Evolutionary conservation across 2,888 invertebrate species (phyloP).

Genomic region (Junonia oenone): DNA sequence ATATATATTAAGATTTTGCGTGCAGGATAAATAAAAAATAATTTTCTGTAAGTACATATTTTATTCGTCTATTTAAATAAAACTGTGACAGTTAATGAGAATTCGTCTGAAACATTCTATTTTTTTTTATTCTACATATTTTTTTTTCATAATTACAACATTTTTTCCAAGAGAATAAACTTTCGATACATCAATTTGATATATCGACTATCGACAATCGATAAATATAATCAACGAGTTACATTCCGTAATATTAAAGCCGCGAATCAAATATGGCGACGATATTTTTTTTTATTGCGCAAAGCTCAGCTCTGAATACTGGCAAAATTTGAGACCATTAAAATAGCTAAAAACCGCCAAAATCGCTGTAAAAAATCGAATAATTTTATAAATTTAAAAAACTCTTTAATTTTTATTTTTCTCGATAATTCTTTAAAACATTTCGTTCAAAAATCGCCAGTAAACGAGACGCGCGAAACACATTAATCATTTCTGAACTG

Average conservation of each 20-base stretch:
- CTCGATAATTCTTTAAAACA: neutral
- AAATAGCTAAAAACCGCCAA: neutral
- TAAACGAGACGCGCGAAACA: slow-evolving; percentile 8
- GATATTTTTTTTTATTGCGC: slow-evolving; percentile 14
- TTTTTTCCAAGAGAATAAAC: slow-evolving; percentile 27
- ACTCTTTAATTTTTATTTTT: neutral
- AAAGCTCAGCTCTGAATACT: slow-evolving; percentile 3
- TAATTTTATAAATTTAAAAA: slow-evolving; percentile 1
- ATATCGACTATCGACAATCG: slow-evolving; percentile 20
- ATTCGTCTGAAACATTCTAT: slow-evolving; percentile 25
- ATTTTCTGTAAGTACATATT: slow-evolving; percentile 28
- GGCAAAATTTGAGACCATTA: slow-evolving; percentile 1
- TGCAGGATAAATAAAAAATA: slow-evolving; percentile 4
- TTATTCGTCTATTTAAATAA: slow-evolving; percentile 29
- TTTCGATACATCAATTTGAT: slow-evolving; percentile 41
- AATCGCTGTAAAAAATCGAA: neutral
- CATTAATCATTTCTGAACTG: slow-evolving; percentile 23
- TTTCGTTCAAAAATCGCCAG: slow-evolving; percentile 3
- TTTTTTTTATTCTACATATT: slow-evolving; percentile 19
- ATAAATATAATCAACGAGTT: slow-evolving; percentile 4
- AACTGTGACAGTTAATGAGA: slow-evolving; percentile 26
- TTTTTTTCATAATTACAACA: slow-evolving; percentile 17
- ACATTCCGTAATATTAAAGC: slow-evolving; percentile 19
- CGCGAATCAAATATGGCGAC: slow-evolving; percentile 25
- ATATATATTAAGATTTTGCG: too few species aligned